Evolutionary conservation across 2,888 invertebrate genomes (phyloP), one percentile per base, ranked within the genome.

Genomic region (Dasysyrphus albostriatus): DNA sequence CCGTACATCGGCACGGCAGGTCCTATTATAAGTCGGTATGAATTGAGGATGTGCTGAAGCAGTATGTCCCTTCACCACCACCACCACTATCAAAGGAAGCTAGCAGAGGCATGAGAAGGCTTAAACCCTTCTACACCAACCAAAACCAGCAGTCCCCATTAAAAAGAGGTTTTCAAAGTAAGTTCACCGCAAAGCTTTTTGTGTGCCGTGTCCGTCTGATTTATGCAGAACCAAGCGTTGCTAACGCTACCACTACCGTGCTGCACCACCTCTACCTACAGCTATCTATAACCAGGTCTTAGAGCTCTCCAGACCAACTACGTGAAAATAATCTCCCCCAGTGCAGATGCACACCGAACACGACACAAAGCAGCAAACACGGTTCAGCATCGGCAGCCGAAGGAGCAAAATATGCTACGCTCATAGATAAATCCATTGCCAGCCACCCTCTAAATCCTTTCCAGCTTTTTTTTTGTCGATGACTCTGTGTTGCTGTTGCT

Each of bases 151-250:
- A 59, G 16, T 56, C 65, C 83, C 87, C 83, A 87, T 83, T 88
- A 83, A 88, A 88, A 88, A 88, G 83, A 88, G 88, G 85, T 88
- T 88, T 88, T 85, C 83, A 85, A 88, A 88, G 88, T 88, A 88
- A 88, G 88, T 88, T 88, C 85, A 88, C 88, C 88, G 88, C 88
- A 88, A 88, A 88, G 88, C 88, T 88, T 88, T 88, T 87, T 83
- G 81, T 88, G 88, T 80, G 75, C 80, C 85, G 76, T 88, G 88
- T 83, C 88, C 88, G 88, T 87, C 88, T 88, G 88, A 88, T 88
- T 88, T 88, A 88, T 88, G 88, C 88, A 88, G 85, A 88, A 83
- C 82, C 80, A 83, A 88, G 83, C 85, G 80, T 85, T 75, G 80
- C 77, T 80, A 78, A 72, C 44, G 65, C 24, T 32, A 32, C 32